Base-by-base conservation (phyloP, 2,113 vertebrate genomes). In the Cichladusa arquata region DNA sequence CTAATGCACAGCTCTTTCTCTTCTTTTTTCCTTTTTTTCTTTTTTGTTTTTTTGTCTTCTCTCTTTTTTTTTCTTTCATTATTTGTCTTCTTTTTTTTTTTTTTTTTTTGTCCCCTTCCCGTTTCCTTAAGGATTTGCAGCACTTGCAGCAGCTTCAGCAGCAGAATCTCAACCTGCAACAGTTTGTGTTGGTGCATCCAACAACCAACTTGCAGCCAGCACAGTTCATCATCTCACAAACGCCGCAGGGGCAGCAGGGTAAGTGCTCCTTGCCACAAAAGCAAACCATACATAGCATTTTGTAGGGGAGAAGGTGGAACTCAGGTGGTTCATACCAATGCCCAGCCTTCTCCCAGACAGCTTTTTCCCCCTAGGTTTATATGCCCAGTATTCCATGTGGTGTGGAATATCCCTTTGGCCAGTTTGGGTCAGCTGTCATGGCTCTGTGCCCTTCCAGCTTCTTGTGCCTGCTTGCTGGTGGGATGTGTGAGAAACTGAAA, bases 171-270 rank as follows among this genome's bases (percentile, higher is more conserved):
- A 99, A 99, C 97, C 97, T 99, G 98, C 99, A 99, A 69, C 99
- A 99, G 98, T 99, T 99, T 97, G 99, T 99, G 95, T 97, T 99
- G 98, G 98, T 99, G 96, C 99, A 99, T 97, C 99, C 99, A 17
- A 98, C 99, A 91, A 98, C 99, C 90, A 98, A 97, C 97, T 97
- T 99, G 98, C 99, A 99, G 93, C 98, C 99, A 73, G 97, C 99
- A 88, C 99, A 99, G 98, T 99, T 99, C 93, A 99, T 99, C 98
- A 99, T 99, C 98, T 99, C 99, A 93, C 99, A 99, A 98, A 98
- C 99, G 71, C 98, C 99, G 84, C 99, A 99, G 98, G 98, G 98
- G 97, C 99, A 99, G 97, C 99, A 99, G 98, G 98, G 99, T 99
- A 92, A 98, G 98, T 90, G 17, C 67, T 51, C 50, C 67, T 78